phyloP scores from a whole-genome alignment of 2,113 vertebrate genomes.

The Hypocryptadius cinnamomeus region DNA sequence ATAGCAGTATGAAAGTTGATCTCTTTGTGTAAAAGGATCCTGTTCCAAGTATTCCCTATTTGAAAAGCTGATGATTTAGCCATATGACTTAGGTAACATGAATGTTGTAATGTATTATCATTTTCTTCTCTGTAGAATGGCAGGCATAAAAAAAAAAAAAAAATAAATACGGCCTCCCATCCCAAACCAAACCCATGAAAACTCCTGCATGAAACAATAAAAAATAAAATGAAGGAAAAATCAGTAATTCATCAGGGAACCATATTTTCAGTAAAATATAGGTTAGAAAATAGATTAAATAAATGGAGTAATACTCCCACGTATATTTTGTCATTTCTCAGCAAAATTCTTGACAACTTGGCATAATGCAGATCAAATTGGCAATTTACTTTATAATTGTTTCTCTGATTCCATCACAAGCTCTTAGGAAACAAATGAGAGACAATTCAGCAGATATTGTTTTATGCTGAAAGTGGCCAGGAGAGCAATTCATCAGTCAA shows the following conservation, averaged over 20 bases:
- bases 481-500: background rate
- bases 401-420: background rate
- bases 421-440: background rate
- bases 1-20: background rate
- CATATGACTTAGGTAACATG: background rate
- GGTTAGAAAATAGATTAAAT: background rate
- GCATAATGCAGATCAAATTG: background rate
- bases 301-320: background rate
- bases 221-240: background rate
- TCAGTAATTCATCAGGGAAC: background rate
- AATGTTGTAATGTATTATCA: background rate
- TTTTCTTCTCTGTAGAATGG: background rate
- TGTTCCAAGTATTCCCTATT: background rate
- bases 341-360: background rate
- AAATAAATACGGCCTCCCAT: fast-evolving
- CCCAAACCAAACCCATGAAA: background rate
- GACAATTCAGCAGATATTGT: background rate
- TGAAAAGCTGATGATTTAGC: background rate
- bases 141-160: background rate
- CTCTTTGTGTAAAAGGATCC: background rate
- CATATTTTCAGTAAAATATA: background rate
- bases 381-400: background rate
- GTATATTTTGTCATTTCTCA: background rate
- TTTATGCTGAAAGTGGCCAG: background rate
- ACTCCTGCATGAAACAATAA: background rate